Evolutionary conservation across 2,797 vertebrate genomes (phyloP), one percentile per base, ranked within the genome.

Genomic region (Enteromius mattozi): DNA sequence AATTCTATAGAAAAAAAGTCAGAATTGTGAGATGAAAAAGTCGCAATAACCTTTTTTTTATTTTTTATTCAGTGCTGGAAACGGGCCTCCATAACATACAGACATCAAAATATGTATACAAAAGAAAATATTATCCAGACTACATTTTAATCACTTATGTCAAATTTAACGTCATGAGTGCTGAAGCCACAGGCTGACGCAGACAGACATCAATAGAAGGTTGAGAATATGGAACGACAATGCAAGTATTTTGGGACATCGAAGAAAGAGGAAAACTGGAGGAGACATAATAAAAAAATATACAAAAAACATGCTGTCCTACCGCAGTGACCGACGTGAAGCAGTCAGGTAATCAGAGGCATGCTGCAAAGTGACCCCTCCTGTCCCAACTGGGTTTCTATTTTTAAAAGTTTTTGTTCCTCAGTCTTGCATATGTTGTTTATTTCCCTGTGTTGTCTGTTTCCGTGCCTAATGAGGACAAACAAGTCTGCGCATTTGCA

Each of bases 281-380:
- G 47, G 13, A 84, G 33, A 63, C 45, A 59, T 69, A 83, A 35
- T 5, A 54, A 84, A 76, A 79, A 59, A 42, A 71, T 42, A 77
- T 61, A 14, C 45, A 47, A 71, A 56, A 68, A 33, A 54, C 49
- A 72, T 40, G 47, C 47, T 54, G 81, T 86, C 90, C 86, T 92
- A 93, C 92, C 92, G 89, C 84, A 72, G 83, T 5, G 79, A 89
- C 56, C 86, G 84, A 81, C 81, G 72, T 68, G 59, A 65, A 80
- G 74, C 82, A 81, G 77, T 81, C 45, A 56, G 21, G 70, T 76
- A 74, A 86, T 69, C 70, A 49, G 71, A 75, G 51, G n/a, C 65
- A 56, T 68, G 81, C 2, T 78, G 6, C 47, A 79, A 68, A 77
- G 65, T 35, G 51, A 21, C 63, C 40, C 7, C 65, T 77, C 40